Evolutionary conservation across 2,888 invertebrate species (phyloP).

Genomic region (Antitype chi): DNA sequence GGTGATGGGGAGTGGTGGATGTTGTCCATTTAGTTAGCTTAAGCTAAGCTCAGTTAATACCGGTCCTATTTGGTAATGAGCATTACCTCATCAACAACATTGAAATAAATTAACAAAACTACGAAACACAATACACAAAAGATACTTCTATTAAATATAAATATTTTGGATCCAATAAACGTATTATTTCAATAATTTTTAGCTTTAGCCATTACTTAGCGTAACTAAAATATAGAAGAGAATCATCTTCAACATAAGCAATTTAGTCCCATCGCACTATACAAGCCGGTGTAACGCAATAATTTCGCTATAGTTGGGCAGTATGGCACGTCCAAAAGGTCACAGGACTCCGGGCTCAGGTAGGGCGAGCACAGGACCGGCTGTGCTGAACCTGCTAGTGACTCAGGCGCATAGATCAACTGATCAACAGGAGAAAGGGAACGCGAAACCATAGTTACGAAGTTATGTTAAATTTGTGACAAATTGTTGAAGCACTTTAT

Average conservation of each 20-base stretch:
- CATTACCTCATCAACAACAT: not conserved
- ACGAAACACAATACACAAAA: not conserved
- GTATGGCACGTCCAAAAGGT: slow-evolving; percentile 52
- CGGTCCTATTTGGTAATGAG: not conserved
- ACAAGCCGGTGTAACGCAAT: slow-evolving; percentile 16
- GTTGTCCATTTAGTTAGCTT: slow-evolving; percentile 8
- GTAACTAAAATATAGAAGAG: not conserved
- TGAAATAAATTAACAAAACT: not conserved
- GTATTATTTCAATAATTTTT: not conserved
- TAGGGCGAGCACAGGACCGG: slow-evolving; percentile 18
- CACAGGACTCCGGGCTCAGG: slow-evolving; percentile 53
- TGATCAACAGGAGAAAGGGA: slow-evolving; percentile 19
- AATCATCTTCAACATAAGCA: not conserved
- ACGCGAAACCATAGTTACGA: not conserved
- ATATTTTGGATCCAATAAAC: no score
- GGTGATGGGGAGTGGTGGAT: slow-evolving; percentile 30
- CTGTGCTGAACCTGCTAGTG: slow-evolving; percentile 58
- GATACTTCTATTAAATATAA: no score
- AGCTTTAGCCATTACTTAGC: not conserved
- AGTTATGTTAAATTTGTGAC: not conserved
- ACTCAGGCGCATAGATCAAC: slow-evolving; percentile 50
- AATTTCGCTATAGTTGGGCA: slow-evolving; percentile 29
- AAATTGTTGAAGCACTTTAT: not conserved
- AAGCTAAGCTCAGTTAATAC: not conserved
- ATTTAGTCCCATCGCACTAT: not conserved